Conservation (phyloP, 2,888 invertebrate genomes). For the Cetonia aurata region DNA sequence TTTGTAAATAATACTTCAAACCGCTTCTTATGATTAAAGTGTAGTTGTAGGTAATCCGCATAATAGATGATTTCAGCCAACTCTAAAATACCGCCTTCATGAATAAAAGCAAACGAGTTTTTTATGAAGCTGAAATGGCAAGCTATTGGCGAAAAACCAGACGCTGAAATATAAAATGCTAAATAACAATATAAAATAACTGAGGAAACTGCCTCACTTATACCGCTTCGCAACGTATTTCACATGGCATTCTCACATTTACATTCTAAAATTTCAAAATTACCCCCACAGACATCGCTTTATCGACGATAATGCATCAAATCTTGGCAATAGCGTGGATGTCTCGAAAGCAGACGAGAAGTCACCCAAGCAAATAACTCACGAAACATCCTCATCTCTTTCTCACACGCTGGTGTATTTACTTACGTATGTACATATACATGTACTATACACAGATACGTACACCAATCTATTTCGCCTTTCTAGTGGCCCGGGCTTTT, state of each 20-base stretch:
- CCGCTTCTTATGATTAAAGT: too few species aligned
- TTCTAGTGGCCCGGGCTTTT: slow-evolving; percentile 11
- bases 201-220: too few species aligned
- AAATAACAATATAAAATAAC: too few species aligned
- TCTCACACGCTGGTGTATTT: neutral
- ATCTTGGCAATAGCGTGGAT: neutral
- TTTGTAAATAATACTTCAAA: too few species aligned
- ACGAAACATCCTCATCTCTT: slow-evolving; percentile 14
- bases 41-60: too few species aligned
- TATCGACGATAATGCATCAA: slow-evolving; percentile 14
- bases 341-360: slow-evolving; percentile 5
- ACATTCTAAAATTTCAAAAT: neutral
- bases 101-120: too few species aligned
- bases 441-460: slow-evolving; percentile 3
- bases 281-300: neutral
- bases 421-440: neutral
- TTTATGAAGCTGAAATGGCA: too few species aligned
- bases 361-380: slow-evolving; percentile 16
- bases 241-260: neutral
- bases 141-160: too few species aligned
- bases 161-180: too few species aligned
- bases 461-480: slow-evolving; percentile 21
- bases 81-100: too few species aligned
- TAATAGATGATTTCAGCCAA: too few species aligned
- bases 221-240: too few species aligned